Conservation (phyloP, 2,113 vertebrate species). For the Coptodon bakossiorum region DNA sequence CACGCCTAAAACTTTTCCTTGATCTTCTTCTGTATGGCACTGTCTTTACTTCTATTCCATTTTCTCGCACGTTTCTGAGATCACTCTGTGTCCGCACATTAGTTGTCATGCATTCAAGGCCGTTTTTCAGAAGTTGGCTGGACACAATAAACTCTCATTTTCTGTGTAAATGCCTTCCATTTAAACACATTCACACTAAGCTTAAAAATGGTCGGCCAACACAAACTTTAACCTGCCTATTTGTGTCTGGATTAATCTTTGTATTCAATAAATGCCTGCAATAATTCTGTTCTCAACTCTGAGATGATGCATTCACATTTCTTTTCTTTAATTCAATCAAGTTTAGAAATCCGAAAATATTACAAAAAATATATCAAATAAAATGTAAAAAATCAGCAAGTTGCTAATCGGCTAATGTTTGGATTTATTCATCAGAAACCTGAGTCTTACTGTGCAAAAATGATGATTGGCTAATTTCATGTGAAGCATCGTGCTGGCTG, state of each 20-base stretch:
- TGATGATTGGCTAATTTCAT: neutral
- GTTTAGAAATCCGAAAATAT: accelerated
- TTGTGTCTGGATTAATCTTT: neutral
- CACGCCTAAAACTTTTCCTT: neutral
- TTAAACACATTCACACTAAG: neutral
- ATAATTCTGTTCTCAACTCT: neutral
- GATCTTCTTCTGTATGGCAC: neutral
- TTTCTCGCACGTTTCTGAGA: neutral
- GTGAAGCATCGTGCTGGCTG: neutral
- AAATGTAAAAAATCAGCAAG: neutral
- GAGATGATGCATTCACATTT: neutral
- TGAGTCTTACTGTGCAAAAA: neutral
- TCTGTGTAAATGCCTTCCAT: neutral
- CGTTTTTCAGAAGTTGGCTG: neutral
- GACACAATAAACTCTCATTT: neutral
- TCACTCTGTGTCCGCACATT: neutral
- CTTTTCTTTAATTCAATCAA: neutral
- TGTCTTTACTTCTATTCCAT: neutral
- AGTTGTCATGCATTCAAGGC: neutral
- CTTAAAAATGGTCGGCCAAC: neutral
- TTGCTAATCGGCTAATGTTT: neutral
- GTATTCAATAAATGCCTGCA: neutral
- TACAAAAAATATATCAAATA: neutral
- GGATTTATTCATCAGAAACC: neutral
- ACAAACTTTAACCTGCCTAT: neutral